A percentile compares a stretch with the other conserved stretches of the same genome.
Conservation (phyloP, 2,113 vertebrate species). For the Podilymbus podiceps region DNA sequence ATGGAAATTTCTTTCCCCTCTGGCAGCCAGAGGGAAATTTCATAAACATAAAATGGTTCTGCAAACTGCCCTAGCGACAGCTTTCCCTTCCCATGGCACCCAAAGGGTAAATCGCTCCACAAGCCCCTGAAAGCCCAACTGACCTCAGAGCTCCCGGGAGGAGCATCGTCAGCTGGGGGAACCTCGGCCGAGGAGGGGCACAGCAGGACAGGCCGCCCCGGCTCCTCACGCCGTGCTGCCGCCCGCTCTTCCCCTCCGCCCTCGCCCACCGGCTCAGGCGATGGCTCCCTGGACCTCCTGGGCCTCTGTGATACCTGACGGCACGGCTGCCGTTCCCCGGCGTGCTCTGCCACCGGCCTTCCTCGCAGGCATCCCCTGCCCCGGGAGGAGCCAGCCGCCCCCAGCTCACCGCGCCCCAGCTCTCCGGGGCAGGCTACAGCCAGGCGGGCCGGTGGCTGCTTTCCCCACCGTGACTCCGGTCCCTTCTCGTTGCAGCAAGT, state of each 20-base stretch:
- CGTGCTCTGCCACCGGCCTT: accelerated
- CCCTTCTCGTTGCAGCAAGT: slow-evolving; percentile 77
- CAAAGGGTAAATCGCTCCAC: background rate
- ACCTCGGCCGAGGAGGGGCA: accelerated
- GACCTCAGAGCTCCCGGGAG: background rate
- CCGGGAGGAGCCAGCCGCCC: accelerated
- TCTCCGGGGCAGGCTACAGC: background rate
- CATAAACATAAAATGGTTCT: background rate
- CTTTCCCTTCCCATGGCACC: background rate
- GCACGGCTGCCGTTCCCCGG: background rate
- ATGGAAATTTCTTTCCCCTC: background rate
- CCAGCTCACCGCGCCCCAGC: accelerated
- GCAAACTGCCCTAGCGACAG: background rate
- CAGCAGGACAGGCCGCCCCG: background rate
- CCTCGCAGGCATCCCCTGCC: accelerated
- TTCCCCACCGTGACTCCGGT: background rate
- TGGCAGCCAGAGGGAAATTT: background rate
- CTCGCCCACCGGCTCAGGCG: accelerated
- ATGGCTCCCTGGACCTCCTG: accelerated
- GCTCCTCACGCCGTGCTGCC: accelerated
- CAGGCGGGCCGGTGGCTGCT: background rate
- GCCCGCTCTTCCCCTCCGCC: background rate
- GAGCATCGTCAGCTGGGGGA: background rate
- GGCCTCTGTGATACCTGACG: accelerated
- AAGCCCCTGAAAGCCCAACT: background rate